Percentiles rank a stretch among this genome's conserved stretches.
Evolutionary conservation across 2,797 vertebrate genomes (phyloP).

Genomic region (Acanthurus lineatus): DNA sequence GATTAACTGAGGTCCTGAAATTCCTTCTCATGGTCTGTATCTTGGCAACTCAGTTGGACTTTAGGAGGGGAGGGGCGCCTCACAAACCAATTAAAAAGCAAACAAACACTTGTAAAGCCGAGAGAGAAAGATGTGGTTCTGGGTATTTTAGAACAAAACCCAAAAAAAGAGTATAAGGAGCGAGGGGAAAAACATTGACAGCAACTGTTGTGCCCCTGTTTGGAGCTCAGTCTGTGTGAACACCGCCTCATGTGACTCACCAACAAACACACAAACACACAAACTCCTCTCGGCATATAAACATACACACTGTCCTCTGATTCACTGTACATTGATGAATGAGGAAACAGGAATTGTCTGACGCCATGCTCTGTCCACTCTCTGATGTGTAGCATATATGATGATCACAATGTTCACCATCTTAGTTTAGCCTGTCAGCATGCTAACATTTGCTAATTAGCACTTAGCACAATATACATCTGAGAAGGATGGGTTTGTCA

Average conservation of each 20-base stretch:
- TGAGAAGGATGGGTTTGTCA: not conserved
- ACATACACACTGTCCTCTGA: conserved; percentile 36
- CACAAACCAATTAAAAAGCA: conserved; percentile 75
- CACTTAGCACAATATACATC: not conserved
- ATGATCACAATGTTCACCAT: not conserved
- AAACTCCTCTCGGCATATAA: conserved; percentile 24
- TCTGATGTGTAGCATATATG: not conserved
- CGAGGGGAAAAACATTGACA: conserved; percentile 49
- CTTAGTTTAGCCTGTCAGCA: not conserved
- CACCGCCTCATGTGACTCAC: conserved; percentile 35
- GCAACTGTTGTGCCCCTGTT: conserved; percentile 53
- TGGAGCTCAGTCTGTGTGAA: conserved; percentile 37
- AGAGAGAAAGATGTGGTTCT: conserved; percentile 58
- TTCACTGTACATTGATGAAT: conserved; percentile 19
- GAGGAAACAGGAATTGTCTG: not conserved
- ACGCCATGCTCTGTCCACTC: too few relatives aligned
- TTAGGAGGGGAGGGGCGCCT: conserved; percentile 54
- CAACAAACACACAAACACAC: conserved; percentile 44
- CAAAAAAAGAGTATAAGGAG: conserved; percentile 65
- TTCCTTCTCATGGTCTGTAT: conserved; percentile 77
- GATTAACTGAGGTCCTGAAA: conserved; percentile 77
- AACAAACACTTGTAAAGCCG: conserved; percentile 74
- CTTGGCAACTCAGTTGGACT: conserved; percentile 71
- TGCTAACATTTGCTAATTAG: not conserved
- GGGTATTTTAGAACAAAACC: conserved; percentile 74